Conservation (phyloP, 2,113 vertebrate genomes). For the Caranx melampygus region DNA sequence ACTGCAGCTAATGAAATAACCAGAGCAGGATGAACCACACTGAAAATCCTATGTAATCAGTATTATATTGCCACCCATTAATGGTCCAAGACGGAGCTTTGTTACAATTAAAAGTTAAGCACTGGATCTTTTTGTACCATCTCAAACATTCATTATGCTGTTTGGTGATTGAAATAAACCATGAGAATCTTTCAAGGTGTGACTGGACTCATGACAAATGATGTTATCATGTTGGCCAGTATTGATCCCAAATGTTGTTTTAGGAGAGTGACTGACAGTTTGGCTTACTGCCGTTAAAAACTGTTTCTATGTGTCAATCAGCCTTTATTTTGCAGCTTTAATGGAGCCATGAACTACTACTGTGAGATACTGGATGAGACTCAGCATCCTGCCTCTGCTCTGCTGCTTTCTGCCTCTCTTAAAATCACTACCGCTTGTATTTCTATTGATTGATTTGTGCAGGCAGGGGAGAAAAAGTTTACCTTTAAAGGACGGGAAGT, state of each 20-base stretch:
- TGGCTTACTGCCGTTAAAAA: background rate
- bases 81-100: constrained; percentile 26
- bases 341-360: background rate
- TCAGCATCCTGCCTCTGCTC: background rate
- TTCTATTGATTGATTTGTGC: background rate
- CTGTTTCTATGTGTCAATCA: background rate
- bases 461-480: background rate
- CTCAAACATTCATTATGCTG: constrained; percentile 17
- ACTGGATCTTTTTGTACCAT: background rate
- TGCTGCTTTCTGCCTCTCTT: background rate
- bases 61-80: constrained; percentile 18
- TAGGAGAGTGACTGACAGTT: background rate
- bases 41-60: constrained; percentile 26
- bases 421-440: background rate
- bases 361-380: background rate
- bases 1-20: constrained; percentile 62
- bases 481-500: background rate
- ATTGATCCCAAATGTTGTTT: background rate
- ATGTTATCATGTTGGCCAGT: background rate
- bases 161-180: constrained; percentile 20
- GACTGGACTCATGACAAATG: background rate
- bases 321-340: background rate
- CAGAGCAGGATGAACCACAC: constrained; percentile 25
- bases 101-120: constrained; percentile 55
- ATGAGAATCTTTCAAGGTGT: background rate